These are phyloP conservation scores for Miichthys miiuy DNA, from an alignment of 2,797 vertebrate genomes.

Conservation along the genomic window DNA sequence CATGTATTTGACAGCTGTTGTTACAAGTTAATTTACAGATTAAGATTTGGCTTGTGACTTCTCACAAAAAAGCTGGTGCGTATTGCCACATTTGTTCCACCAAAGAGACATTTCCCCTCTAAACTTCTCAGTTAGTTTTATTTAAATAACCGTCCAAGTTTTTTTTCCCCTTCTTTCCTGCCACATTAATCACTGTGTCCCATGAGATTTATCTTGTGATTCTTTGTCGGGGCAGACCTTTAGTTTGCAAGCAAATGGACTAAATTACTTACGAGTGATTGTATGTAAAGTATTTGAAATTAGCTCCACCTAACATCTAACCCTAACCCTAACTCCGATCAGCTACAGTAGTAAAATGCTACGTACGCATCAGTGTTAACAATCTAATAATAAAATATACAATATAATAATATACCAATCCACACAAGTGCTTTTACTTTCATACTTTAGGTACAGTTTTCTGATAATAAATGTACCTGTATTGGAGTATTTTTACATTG, in stretches of 20 bases:
- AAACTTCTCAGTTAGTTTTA: not conserved
- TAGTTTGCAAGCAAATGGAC: not conserved
- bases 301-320: not conserved
- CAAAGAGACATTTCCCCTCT: not conserved
- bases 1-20: not conserved
- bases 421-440: not conserved
- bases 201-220: not conserved
- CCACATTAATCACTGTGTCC: not conserved
- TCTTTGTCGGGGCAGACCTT: not conserved
- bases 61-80: not conserved
- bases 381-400: not conserved
- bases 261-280: not conserved
- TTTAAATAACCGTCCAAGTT: not conserved
- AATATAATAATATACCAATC: not conserved
- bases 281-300: not conserved
- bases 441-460: not conserved
- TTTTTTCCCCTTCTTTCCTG: not conserved
- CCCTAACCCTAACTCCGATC: no score
- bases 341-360: not conserved
- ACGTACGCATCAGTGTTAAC: not conserved
- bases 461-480: not conserved
- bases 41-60: not conserved
- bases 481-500: not conserved
- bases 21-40: not conserved
- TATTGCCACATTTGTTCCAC: not conserved